phyloP scores from a whole-genome alignment of 2,113 vertebrate species.

The Delphinapterus leucas region DNA sequence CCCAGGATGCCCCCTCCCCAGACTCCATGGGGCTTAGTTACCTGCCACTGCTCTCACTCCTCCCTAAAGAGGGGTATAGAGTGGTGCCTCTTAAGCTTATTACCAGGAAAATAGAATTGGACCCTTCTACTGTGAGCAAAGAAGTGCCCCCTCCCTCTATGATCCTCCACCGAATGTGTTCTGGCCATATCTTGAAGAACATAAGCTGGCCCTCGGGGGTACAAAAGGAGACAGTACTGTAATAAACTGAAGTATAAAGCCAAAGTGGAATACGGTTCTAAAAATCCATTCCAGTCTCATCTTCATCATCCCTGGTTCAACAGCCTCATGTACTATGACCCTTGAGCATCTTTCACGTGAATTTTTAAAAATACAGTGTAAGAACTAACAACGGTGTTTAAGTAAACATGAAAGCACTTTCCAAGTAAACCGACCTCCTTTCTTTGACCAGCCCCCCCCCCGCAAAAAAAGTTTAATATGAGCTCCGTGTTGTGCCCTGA shows the following conservation, averaged over 20 bases:
- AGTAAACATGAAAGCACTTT: slow-evolving; percentile 49
- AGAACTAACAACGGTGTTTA: slow-evolving; percentile 37
- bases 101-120: not conserved
- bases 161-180: not conserved
- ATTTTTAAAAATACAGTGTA: slow-evolving; percentile 3
- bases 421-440: slow-evolving; percentile 49
- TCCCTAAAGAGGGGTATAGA: not conserved
- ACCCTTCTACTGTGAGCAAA: not conserved
- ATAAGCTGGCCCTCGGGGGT: not conserved
- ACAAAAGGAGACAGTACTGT: not conserved
- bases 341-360: not conserved
- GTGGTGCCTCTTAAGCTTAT: not conserved
- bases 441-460: not conserved
- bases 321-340: not conserved
- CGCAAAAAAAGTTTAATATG: not conserved
- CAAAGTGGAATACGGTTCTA: not conserved
- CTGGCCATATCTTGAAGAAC: not conserved
- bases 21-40: not conserved
- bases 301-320: not conserved
- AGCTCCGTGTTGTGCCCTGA: slow-evolving; percentile 2
- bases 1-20: not conserved
- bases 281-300: slow-evolving; percentile 1
- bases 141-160: not conserved
- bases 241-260: not conserved
- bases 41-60: not conserved